Conservation (phyloP, 2,113 vertebrate genomes). For the Chinchilla lanigera region DNA sequence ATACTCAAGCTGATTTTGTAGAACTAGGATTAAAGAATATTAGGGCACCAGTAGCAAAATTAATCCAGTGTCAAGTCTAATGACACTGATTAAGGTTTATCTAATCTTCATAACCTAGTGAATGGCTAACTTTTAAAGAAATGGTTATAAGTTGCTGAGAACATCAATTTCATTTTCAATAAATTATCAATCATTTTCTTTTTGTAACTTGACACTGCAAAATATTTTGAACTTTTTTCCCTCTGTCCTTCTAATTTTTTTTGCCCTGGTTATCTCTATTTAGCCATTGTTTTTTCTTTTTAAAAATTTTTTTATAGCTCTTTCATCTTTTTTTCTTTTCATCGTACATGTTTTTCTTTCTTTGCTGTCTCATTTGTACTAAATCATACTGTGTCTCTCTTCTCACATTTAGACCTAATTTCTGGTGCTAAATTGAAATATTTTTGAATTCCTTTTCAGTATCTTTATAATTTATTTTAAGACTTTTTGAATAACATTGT, state of each 20-base stretch:
- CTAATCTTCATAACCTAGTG: not conserved
- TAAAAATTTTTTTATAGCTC: not conserved
- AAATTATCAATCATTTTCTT: not conserved
- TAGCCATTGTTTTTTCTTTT: not conserved
- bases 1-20: not conserved
- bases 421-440: not conserved
- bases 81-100: not conserved
- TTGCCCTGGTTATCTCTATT: not conserved
- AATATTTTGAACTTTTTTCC: not conserved
- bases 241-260: not conserved
- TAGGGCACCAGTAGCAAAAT: not conserved
- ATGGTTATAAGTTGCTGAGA: not conserved
- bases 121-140: slow-evolving; percentile 27
- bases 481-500: not conserved
- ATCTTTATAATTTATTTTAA: not conserved
- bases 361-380: not conserved
- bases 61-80: not conserved
- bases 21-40: not conserved
- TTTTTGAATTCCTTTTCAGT: not conserved
- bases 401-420: not conserved
- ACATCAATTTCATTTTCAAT: not conserved
- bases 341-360: not conserved
- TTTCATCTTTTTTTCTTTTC: slow-evolving; percentile 4
- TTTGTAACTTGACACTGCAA: not conserved
- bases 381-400: slow-evolving; percentile 17